A percentile compares a stretch with the other conserved stretches of the same genome.
Conservation (phyloP, 2,888 invertebrate species). For the Perizoma flavofasciatum region DNA sequence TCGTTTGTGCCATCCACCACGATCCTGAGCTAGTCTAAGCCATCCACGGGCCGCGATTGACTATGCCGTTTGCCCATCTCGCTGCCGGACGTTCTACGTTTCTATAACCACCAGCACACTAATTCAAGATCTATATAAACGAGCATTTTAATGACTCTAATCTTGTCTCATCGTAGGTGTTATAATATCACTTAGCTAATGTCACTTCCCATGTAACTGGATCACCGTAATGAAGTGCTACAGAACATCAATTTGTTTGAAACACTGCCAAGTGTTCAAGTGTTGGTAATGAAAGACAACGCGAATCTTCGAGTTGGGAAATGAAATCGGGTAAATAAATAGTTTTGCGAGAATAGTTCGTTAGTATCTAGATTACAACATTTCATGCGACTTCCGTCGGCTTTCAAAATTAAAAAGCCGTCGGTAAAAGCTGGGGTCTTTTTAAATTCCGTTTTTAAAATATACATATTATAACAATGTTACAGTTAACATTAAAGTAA, state of each 20-base stretch:
- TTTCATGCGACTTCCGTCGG: not conserved
- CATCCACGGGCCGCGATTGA: no score
- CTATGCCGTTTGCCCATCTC: no score
- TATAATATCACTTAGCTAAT: slow-evolving; percentile 41
- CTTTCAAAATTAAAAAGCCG: not conserved
- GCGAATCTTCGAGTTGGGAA: not conserved
- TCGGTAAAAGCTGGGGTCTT: not conserved
- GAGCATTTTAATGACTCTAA: slow-evolving; percentile 31
- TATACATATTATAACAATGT: no score
- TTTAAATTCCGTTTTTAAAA: no score
- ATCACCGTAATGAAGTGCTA: slow-evolving; percentile 18
- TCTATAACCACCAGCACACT: no score
- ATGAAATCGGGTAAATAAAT: slow-evolving; percentile 9
- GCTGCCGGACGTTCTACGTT: no score
- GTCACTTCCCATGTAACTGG: slow-evolving; percentile 45
- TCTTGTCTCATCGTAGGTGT: slow-evolving; percentile 22
- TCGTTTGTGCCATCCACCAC: no score
- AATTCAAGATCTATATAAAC: slow-evolving; percentile 8
- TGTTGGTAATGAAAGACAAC: slow-evolving; percentile 38
- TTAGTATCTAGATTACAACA: not conserved
- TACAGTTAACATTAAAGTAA: no score
- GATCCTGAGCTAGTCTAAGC: no score
- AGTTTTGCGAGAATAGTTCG: not conserved
- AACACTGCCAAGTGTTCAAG: slow-evolving; percentile 48
- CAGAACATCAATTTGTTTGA: slow-evolving; percentile 45